Percentiles rank a stretch among this genome's conserved stretches.
Evolutionary conservation across 2,113 vertebrate genomes (phyloP).

Genomic region (Cathartes aura): DNA sequence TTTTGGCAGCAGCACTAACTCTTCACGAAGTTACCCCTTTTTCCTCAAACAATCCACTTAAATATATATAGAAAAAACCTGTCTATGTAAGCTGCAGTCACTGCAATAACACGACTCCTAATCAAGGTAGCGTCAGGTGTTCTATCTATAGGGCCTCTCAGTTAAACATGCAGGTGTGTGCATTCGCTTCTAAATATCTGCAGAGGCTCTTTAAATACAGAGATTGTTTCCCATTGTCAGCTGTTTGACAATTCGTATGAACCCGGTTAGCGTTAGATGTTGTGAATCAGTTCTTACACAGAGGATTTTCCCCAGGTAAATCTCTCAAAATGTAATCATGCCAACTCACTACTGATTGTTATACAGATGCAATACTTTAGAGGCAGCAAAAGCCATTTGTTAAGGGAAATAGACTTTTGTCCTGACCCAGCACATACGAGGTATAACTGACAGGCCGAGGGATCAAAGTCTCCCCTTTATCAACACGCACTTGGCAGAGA

Average conservation of each 20-base stretch:
- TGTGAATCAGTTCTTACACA: neutral
- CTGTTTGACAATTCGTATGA: neutral
- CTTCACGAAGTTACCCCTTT: neutral
- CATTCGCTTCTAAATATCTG: neutral
- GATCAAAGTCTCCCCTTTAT: slow-evolving; percentile 68
- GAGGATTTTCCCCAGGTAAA: neutral
- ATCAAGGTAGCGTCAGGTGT: neutral
- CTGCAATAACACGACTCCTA: neutral
- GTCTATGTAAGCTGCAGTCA: neutral
- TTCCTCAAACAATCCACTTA: neutral
- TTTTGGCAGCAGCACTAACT: neutral
- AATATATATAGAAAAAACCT: neutral
- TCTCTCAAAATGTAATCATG: neutral
- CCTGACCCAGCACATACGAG: neutral
- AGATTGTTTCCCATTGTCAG: neutral
- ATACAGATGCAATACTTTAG: neutral
- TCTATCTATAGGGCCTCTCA: neutral
- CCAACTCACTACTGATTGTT: neutral
- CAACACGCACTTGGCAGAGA: slow-evolving; percentile 8
- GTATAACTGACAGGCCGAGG: slow-evolving; percentile 17
- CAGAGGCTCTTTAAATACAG: neutral
- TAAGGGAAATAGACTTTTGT: slow-evolving; percentile 42
- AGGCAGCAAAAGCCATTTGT: neutral
- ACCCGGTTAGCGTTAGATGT: accelerated
- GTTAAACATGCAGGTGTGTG: neutral